Percentiles rank a stretch among this genome's conserved stretches.
Conservation (phyloP, 2,113 vertebrate species). For the Dascyllus trimaculatus region DNA sequence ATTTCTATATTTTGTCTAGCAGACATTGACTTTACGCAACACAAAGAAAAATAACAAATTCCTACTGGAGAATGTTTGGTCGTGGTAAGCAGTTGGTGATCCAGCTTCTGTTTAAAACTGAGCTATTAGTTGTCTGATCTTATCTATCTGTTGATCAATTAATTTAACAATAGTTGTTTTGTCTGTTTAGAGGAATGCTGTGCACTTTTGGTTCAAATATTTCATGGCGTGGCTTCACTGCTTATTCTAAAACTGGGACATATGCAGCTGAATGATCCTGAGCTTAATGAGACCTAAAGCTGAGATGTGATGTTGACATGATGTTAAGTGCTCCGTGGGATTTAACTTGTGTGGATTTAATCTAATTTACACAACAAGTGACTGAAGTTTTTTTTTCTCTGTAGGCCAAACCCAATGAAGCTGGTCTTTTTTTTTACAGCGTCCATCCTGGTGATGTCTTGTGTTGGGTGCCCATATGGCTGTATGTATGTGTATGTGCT, state of each 20-base stretch:
- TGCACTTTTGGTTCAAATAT: not conserved
- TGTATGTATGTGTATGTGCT: constrained; percentile 51
- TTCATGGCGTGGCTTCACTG: not conserved
- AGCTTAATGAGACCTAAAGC: constrained; percentile 24
- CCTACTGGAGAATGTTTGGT: not conserved
- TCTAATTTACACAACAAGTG: constrained; percentile 30
- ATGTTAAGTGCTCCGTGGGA: constrained; percentile 21
- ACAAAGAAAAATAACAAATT: not conserved
- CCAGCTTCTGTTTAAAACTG: not conserved
- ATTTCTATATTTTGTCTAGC: too few species aligned
- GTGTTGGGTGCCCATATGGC: constrained; percentile 52
- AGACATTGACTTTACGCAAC: not conserved
- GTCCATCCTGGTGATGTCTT: constrained; percentile 44
- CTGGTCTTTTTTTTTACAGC: constrained; percentile 17
- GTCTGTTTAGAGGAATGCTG: not conserved
- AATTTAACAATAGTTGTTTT: not conserved
- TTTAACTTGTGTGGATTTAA: constrained; percentile 38
- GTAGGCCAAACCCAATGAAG: constrained; percentile 35
- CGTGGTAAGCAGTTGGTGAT: not conserved
- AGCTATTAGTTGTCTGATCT: not conserved
- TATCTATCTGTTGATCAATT: not conserved
- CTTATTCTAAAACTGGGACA: constrained; percentile 2
- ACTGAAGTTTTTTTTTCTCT: constrained; percentile 10
- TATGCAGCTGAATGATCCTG: constrained; percentile 14
- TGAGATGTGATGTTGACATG: constrained; percentile 32